A percentile compares a stretch with the other conserved stretches of the same genome.
Conservation (phyloP, 2,888 invertebrate genomes). For the Vannuccia rotundouncinata region DNA sequence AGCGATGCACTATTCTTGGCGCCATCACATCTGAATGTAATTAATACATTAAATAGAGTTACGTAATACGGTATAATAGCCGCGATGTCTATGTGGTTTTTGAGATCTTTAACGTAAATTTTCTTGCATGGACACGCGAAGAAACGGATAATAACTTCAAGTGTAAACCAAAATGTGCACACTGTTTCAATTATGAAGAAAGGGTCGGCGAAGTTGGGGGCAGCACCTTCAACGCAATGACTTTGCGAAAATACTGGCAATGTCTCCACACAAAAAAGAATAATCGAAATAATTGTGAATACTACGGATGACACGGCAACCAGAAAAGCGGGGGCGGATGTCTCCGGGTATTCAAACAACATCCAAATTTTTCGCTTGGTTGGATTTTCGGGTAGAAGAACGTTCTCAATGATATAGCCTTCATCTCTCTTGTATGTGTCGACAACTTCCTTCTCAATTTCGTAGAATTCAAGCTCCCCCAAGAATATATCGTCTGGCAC, state of each 20-base stretch:
- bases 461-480: slow-evolving; percentile 53
- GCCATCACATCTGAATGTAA: slow-evolving; percentile 51
- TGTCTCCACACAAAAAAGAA: slow-evolving; percentile 56
- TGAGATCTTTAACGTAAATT: slow-evolving; percentile 57
- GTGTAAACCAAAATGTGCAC: slow-evolving; percentile 59
- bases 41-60: slow-evolving; percentile 54
- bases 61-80: slow-evolving; percentile 60
- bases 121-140: slow-evolving; percentile 57
- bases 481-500: slow-evolving; percentile 56
- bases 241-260: slow-evolving; percentile 47
- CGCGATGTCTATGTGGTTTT: slow-evolving; percentile 59
- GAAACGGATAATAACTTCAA: slow-evolving; percentile 58
- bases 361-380: slow-evolving; percentile 53
- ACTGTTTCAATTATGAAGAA: slow-evolving; percentile 59
- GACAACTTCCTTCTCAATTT: slow-evolving; percentile 52
- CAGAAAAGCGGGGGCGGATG: slow-evolving; percentile 51
- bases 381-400: slow-evolving; percentile 49
- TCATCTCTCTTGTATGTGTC: slow-evolving; percentile 53
- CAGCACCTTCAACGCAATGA: slow-evolving; percentile 47
- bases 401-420: slow-evolving; percentile 51
- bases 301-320: slow-evolving; percentile 53
- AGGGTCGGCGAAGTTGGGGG: slow-evolving; percentile 50
- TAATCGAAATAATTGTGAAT: slow-evolving; percentile 53
- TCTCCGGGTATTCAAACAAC: slow-evolving; percentile 56
- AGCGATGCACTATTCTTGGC: slow-evolving; percentile 57